A percentile compares a stretch with the other conserved stretches of the same genome.
Evolutionary conservation across 1,140 invertebrate species (phyloP).

Genomic region (Lasaia peninsularis): DNA sequence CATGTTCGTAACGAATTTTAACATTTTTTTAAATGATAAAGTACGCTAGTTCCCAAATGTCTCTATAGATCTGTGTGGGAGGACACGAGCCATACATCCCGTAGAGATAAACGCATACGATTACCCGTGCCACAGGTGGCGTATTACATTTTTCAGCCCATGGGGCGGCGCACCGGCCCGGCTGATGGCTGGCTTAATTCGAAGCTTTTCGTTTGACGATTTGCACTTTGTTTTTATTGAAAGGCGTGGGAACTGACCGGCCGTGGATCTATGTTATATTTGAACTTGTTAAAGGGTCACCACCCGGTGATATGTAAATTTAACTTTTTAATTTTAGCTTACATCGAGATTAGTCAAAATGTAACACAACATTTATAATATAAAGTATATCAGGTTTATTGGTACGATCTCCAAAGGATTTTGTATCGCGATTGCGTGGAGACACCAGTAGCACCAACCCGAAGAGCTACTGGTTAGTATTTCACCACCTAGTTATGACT

Average conservation of each 20-base stretch:
- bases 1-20: neutral
- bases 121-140: conserved; percentile 69
- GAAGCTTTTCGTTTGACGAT: conserved; percentile 46
- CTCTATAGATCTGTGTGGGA: conserved; percentile 37
- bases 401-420: too few relatives aligned
- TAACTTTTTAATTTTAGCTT: neutral
- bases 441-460: too few relatives aligned
- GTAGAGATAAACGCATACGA: conserved; percentile 72
- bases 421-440: too few relatives aligned
- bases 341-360: neutral
- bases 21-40: neutral
- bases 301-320: conserved; percentile 13
- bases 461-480: too few relatives aligned
- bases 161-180: conserved; percentile 40
- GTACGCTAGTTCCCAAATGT: neutral
- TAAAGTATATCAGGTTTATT: neutral
- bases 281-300: conserved; percentile 14
- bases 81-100: conserved; percentile 42
- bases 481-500: too few relatives aligned
- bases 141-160: conserved; percentile 71
- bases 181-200: conserved; percentile 54
- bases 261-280: conserved; percentile 18
- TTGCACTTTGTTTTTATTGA: conserved; percentile 66
- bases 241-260: conserved; percentile 42
- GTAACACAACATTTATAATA: neutral